Conservation (phyloP, 1,140 invertebrate genomes). For the Ostrea edulis region DNA sequence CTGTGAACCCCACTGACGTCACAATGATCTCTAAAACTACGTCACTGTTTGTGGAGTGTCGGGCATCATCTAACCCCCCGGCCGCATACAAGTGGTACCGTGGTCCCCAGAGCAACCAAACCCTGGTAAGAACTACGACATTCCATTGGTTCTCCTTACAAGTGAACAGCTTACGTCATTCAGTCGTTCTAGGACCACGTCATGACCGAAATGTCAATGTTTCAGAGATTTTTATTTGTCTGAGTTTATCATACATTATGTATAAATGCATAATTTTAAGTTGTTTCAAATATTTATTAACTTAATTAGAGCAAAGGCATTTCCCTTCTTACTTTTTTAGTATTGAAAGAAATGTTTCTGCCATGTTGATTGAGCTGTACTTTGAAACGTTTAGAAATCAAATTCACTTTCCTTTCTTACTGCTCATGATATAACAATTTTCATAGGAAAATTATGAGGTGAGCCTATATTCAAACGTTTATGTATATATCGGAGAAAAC, state of each 20-base stretch:
- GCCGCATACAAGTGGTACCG: constrained; percentile 94
- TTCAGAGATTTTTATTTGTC: too few relatives aligned
- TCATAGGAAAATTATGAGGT: not conserved
- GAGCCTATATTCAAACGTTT: not conserved
- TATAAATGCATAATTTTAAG: too few relatives aligned
- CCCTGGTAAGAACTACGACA: not conserved
- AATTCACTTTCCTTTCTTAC: not conserved
- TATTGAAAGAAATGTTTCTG: not conserved
- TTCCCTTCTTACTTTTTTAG: not conserved
- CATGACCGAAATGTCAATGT: too few relatives aligned
- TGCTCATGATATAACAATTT: not conserved
- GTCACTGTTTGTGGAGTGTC: constrained; percentile 82
- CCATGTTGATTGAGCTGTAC: too few relatives aligned
- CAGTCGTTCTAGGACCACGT: too few relatives aligned
- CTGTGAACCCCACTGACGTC: constrained; percentile 58
- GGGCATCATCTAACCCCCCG: constrained; percentile 93
- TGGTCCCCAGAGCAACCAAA: constrained; percentile 43
- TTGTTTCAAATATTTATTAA: not conserved
- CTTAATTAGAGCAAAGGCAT: not conserved
- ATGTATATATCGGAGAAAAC: not conserved
- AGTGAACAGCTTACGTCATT: too few relatives aligned
- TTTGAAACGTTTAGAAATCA: not conserved
- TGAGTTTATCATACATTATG: too few relatives aligned
- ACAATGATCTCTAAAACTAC: constrained; percentile 58
- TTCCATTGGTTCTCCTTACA: not conserved